A percentile compares a stretch with the other conserved stretches of the same genome.
Evolutionary conservation across 2,113 vertebrate species (phyloP).

Genomic region (Siniperca chuatsi): DNA sequence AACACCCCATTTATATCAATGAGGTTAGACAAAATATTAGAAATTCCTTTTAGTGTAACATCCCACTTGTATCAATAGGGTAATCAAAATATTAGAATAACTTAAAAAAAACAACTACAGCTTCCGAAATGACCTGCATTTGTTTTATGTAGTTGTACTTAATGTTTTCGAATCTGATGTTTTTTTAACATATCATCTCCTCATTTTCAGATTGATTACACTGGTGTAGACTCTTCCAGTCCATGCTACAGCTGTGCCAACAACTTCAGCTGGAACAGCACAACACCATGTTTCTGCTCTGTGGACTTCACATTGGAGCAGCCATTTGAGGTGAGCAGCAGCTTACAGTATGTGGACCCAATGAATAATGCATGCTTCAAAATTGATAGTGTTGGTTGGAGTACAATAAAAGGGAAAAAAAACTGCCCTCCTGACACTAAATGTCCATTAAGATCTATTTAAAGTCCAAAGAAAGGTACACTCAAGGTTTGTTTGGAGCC

Average conservation of each 20-base stretch:
- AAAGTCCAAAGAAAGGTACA: conserved; percentile 13
- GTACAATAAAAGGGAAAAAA: background rate
- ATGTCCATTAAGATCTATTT: conserved; percentile 64
- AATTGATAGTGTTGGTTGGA: conserved; percentile 20
- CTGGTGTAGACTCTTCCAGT: conserved; percentile 87
- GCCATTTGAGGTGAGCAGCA: conserved; percentile 90
- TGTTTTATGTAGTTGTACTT: background rate
- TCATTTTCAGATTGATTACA: conserved; percentile 92
- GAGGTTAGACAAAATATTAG: background rate
- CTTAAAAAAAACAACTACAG: no score
- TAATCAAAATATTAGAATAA: background rate
- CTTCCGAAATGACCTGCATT: background rate
- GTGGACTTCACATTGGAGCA: conserved; percentile 90
- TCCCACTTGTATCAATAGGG: background rate
- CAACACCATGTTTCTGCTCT: conserved; percentile 85
- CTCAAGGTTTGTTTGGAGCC: conserved; percentile 39
- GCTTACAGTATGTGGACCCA: background rate
- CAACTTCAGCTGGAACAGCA: conserved; percentile 86
- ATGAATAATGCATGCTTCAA: conserved; percentile 67
- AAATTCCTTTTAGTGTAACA: background rate
- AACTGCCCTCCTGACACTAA: background rate
- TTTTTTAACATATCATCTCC: rapidly evolving
- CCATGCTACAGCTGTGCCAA: conserved; percentile 91
- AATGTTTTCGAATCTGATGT: background rate
- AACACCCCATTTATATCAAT: background rate